Conservation (phyloP, 2,888 invertebrate genomes). For the Lepeophtheirus nordmannii region DNA sequence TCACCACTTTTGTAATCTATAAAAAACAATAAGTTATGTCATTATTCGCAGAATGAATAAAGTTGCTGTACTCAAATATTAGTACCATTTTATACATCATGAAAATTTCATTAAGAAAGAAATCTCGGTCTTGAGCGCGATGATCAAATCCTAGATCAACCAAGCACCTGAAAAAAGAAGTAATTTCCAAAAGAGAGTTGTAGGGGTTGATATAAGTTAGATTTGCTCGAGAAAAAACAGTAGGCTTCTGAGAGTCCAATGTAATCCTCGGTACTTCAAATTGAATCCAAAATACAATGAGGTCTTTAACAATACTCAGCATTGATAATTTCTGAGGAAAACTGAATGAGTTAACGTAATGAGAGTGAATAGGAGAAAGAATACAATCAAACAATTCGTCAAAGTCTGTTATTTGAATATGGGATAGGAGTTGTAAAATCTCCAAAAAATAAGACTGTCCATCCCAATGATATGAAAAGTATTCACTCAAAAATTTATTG, state of each 20-base stretch:
- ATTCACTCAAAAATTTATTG: not conserved
- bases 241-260: not conserved
- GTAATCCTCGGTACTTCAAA: not conserved
- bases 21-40: not conserved
- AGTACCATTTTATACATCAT: not conserved
- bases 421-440: not conserved
- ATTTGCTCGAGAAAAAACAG: not conserved
- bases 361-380: not conserved
- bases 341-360: not conserved
- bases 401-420: constrained; percentile 4
- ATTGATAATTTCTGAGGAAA: not conserved
- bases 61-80: not conserved
- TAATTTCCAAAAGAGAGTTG: not conserved
- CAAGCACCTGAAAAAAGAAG: not conserved
- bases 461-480: not conserved
- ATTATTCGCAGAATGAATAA: not conserved
- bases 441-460: constrained; percentile 1
- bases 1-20: not conserved
- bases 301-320: not conserved
- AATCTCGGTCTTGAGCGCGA: not conserved
- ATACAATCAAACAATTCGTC: not conserved
- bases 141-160: not conserved
- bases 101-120: not conserved
- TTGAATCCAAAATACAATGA: not conserved
- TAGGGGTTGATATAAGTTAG: not conserved